Evolutionary conservation across 2,888 invertebrate genomes (phyloP).

Genomic region (Neria commutata): DNA sequence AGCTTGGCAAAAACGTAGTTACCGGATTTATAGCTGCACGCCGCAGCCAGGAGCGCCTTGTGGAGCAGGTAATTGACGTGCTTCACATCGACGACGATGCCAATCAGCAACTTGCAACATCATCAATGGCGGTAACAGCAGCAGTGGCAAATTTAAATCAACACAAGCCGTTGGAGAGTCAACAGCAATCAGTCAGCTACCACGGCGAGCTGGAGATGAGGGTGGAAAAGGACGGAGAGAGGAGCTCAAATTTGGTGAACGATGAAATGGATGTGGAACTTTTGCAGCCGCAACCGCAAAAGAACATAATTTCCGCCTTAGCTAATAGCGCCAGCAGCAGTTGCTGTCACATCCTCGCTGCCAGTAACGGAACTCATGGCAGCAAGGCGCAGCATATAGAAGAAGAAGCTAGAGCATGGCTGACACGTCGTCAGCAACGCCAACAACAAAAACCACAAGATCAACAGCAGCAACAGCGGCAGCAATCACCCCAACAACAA

Average conservation of each 20-base stretch:
- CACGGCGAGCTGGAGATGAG: constrained; percentile 4
- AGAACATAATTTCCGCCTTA: constrained; percentile 24
- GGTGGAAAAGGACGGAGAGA: not conserved
- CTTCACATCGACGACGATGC: constrained; percentile 13
- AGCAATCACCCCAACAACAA: not conserved
- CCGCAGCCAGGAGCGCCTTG: constrained; percentile 32
- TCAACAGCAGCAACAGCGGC: not conserved
- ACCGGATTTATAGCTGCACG: constrained; percentile 28
- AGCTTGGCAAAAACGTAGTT: constrained; percentile 29
- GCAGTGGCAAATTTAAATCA: constrained; percentile 29
- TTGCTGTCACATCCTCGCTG: not conserved
- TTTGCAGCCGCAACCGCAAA: constrained; percentile 21
- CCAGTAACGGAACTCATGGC: not conserved
- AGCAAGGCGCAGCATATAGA: not conserved
- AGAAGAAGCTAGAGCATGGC: too few relatives aligned
- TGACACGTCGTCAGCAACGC: constrained; percentile 11
- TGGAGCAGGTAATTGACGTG: constrained; percentile 34
- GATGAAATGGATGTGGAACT: not conserved
- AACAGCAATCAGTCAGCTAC: constrained; percentile 22
- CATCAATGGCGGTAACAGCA: not conserved
- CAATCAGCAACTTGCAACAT: constrained; percentile 15
- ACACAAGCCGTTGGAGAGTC: constrained; percentile 17
- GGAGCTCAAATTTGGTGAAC: not conserved
- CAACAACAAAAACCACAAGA: not conserved
- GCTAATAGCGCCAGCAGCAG: not conserved